A percentile compares a stretch with the other conserved stretches of the same genome.
Evolutionary conservation across 2,113 vertebrate species (phyloP).

Genomic region (Protobothrops mucrosquamatus): DNA sequence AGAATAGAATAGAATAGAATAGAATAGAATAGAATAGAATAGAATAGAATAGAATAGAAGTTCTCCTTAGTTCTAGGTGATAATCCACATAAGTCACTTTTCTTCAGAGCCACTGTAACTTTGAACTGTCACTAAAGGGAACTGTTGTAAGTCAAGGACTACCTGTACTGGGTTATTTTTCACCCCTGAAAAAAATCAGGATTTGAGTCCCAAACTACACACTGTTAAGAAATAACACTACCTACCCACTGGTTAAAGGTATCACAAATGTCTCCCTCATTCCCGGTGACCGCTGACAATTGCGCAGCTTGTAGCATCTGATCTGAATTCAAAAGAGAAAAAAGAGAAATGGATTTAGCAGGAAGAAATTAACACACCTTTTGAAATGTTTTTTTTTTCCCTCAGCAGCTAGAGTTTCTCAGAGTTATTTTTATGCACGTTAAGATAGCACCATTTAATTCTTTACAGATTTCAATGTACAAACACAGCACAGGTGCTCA

Average conservation of each 20-base stretch:
- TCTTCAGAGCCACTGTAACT: too few relatives aligned
- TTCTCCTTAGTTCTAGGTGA: too few relatives aligned
- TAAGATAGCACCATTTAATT: background rate
- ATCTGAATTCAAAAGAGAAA: slow-evolving; percentile 63
- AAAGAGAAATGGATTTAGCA: slow-evolving; percentile 34
- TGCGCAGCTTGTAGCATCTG: slow-evolving; percentile 40
- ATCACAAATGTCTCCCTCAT: slow-evolving; percentile 80
- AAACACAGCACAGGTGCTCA: background rate
- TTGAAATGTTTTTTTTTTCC: background rate
- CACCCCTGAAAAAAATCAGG: background rate
- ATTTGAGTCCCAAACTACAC: background rate
- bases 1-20: too few relatives aligned
- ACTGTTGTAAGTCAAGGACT: too few relatives aligned
- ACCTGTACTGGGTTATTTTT: background rate
- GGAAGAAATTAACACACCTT: background rate
- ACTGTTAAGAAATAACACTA: background rate
- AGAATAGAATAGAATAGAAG: too few relatives aligned
- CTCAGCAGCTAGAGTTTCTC: background rate
- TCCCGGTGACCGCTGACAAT: slow-evolving; percentile 47
- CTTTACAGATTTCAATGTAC: background rate
- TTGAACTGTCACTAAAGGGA: too few relatives aligned
- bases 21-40: too few relatives aligned
- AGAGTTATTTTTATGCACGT: background rate
- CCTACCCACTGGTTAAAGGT: slow-evolving; percentile 93
- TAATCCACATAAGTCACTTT: too few relatives aligned